Percentiles rank a stretch among this genome's conserved stretches.
Conservation (phyloP, 2,888 invertebrate genomes). For the Anarsia innoxiella region DNA sequence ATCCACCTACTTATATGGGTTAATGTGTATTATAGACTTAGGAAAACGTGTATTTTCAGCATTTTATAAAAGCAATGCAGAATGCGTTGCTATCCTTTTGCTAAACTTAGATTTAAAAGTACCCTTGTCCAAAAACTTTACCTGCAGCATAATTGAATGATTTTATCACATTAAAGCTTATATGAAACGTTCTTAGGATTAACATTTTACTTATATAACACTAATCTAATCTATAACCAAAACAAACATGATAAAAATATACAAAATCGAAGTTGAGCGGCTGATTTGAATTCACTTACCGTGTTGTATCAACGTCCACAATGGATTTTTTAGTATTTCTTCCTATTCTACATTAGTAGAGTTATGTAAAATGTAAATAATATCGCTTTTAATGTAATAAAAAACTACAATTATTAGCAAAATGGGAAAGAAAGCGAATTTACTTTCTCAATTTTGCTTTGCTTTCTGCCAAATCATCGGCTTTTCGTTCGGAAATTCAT, state of each 20-base stretch:
- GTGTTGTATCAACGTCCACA: constrained; percentile 8
- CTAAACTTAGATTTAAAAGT: no score
- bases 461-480: constrained; percentile 53
- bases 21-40: no score
- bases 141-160: no score
- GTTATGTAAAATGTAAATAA: background rate
- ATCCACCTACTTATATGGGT: no score
- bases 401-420: background rate
- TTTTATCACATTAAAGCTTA: constrained; percentile 32
- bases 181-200: constrained; percentile 37
- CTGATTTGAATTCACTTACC: constrained; percentile 33
- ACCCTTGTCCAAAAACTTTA: no score
- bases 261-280: constrained; percentile 23
- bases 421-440: constrained; percentile 13
- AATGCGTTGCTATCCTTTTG: no score
- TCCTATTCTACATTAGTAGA: background rate
- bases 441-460: no score
- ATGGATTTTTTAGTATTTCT: background rate
- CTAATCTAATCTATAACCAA: constrained; percentile 37
- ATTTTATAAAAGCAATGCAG: no score
- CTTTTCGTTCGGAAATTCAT: constrained; percentile 9
- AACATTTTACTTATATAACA: constrained; percentile 55
- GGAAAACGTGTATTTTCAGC: no score
- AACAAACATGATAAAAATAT: constrained; percentile 33
- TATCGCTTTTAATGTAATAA: background rate